phyloP scores from a whole-genome alignment of 2,797 vertebrate genomes.

The Pagetopsis macropterus region DNA sequence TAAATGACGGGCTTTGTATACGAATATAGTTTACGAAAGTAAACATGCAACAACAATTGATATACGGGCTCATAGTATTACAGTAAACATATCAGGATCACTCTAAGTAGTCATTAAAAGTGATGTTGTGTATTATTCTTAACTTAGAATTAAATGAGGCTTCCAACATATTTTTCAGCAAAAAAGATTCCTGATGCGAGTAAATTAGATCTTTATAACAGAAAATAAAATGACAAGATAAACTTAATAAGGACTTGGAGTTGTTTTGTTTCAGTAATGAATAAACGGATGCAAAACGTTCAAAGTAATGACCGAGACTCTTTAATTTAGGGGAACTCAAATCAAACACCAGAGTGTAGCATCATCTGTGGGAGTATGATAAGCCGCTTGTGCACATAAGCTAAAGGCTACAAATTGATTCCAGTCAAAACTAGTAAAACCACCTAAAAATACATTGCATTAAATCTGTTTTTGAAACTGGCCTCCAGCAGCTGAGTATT shows the following conservation, averaged over 20 bases:
- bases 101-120: neutral
- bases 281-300: neutral
- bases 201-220: neutral
- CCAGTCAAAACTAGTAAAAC: slow-evolving; percentile 19
- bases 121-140: neutral
- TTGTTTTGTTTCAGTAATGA: neutral
- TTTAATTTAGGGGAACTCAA: slow-evolving; percentile 9
- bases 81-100: neutral
- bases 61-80: neutral
- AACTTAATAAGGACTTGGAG: neutral
- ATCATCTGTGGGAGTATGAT: slow-evolving; percentile 31
- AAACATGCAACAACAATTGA: neutral
- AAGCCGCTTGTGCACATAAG: slow-evolving; percentile 23
- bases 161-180: neutral
- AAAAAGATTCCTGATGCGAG: neutral
- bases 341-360: slow-evolving; percentile 25
- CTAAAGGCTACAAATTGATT: slow-evolving; percentile 47
- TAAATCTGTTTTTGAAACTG: slow-evolving; percentile 16
- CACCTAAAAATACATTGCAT: slow-evolving; percentile 19
- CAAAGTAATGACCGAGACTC: neutral
- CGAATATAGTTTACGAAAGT: neutral
- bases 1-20: neutral
- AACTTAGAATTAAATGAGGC: neutral
- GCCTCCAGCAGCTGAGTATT: slow-evolving; percentile 5
- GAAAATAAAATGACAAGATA: neutral